Evolutionary conservation across 1,140 invertebrate genomes (phyloP), one percentile per base, ranked within the genome.

Genomic region (Neocloeon triangulifer): DNA sequence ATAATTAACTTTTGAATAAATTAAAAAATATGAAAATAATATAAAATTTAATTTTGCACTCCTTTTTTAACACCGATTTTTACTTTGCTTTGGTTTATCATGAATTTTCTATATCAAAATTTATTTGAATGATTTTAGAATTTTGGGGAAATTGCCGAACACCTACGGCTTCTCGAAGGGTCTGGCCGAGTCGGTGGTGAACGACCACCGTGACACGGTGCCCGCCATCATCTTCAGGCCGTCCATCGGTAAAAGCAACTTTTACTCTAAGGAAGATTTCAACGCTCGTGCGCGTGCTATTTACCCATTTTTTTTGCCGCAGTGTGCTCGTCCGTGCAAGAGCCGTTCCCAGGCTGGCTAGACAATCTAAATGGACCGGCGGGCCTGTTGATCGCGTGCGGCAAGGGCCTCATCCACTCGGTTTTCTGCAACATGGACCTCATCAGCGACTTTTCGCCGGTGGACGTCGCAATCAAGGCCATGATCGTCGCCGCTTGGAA

Each of bases 291-390:
- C 23, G 12, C 25, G n/a, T 4, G 20, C 5, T 14, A 8, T 4
- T 19, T 25, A 4, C 10, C 9, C 20, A n/a, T 13, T 12, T 34
- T 27, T 37, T 19, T 30, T 23, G 17, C 16, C 37, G 10, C 35
- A 43, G 64, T 71, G 15, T 63, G 63, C 9, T 63, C 67, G 5
- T 53, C 65, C 3, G 63, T 61, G 56, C 51, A 54, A 37, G 65
- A 72, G 41, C 69, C 64, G 7, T 41, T 63, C 14, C 58, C 59
- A 14, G 63, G 64, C 13, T 71, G 69, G 69, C 61, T 69, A 31
- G 67, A 71, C 43, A 71, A 70, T 43, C 53, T 62, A 35, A 73
- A 73, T 49, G 69, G 69, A 25, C 66, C 70, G 15, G 64, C 62
- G 42, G 68, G 69, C 17, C 45, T 72, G 10, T 61, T 68, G 37